Evolutionary conservation across 2,888 invertebrate species (phyloP), one percentile per base, ranked within the genome.

Genomic region (Athripsodes cinereus): DNA sequence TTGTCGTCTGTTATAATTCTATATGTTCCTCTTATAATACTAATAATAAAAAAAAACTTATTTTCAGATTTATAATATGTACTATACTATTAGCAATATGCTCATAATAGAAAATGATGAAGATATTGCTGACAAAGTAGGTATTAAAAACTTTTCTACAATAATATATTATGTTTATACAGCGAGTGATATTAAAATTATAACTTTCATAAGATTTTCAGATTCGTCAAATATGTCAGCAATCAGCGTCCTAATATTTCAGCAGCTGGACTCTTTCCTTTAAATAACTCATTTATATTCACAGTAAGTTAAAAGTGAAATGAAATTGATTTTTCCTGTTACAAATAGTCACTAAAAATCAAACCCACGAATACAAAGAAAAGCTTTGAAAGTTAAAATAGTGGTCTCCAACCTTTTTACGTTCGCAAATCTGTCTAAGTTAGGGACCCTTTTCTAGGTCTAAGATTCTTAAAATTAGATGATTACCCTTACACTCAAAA

Each of bases 251-350:
- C 59, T 0, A n/a, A 26, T 22, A 55, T 55, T 35, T 52, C 31
- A 16, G 59, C 52, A 16, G 55, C 21, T 19, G 59, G 55, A 1
- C 19, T 59, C 5, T 59, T 59, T 47, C 21, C 19, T 13, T 52
- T 59, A 16, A 55, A 59, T 34, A 59, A 59, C 21, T 22, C 55
- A 11, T 54, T 59, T 18, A 21, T 44, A n/a, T 59, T 59, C 22
- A 59, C 59, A 47, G 59, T 59, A 55, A 51, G 55, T 58, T 22
- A n/a, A n/a, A 22, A 16, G 19, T 13, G 8, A 46, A n/a, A n/a
- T 46, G 46, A 46, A n/a, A n/a, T n/a, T n/a, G n/a, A n/a, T n/a
- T n/a, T n/a, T n/a, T n/a, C n/a, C n/a, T n/a, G n/a, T n/a, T n/a
- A n/a, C n/a, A n/a, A n/a, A n/a, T n/a, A n/a, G n/a, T n/a, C n/a